Conservation (phyloP, 2,888 invertebrate species). For the Aplocera efformata region DNA sequence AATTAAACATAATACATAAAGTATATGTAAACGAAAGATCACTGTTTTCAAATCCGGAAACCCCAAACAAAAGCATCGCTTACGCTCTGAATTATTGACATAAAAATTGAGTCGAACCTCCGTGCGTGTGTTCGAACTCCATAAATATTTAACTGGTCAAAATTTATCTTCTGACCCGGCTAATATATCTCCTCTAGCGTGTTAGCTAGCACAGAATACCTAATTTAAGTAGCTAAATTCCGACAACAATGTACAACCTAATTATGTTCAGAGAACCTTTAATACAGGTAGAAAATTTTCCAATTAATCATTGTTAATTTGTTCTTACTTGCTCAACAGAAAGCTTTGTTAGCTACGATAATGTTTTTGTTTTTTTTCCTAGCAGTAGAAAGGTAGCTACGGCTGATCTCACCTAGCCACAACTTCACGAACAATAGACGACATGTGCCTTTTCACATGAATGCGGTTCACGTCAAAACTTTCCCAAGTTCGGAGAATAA, state of each 20-base stretch:
- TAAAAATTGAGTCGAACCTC: neutral
- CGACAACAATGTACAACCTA: no score
- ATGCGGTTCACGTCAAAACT: no score
- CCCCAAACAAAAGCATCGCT: no score
- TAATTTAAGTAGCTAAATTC: neutral
- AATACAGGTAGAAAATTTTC: neutral
- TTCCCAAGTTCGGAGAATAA: no score
- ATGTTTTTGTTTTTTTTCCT: no score
- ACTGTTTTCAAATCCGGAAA: no score
- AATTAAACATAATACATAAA: no score
- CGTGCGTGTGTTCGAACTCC: neutral
- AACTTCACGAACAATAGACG: no score
- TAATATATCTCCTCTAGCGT: neutral
- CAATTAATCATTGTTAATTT: slow-evolving; percentile 2
- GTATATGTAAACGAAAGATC: no score
- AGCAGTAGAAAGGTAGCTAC: no score
- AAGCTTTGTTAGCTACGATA: neutral
- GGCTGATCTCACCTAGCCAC: no score
- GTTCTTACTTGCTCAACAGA: slow-evolving; percentile 1
- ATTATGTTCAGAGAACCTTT: neutral
- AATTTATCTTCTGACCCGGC: neutral
- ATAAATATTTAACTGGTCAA: neutral
- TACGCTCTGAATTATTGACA: neutral
- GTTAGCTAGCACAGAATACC: neutral
- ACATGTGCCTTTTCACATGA: no score